Evolutionary conservation across 2,888 invertebrate species (phyloP), one percentile per base, ranked within the genome.

Genomic region (Rhaphigaster nebulosa): DNA sequence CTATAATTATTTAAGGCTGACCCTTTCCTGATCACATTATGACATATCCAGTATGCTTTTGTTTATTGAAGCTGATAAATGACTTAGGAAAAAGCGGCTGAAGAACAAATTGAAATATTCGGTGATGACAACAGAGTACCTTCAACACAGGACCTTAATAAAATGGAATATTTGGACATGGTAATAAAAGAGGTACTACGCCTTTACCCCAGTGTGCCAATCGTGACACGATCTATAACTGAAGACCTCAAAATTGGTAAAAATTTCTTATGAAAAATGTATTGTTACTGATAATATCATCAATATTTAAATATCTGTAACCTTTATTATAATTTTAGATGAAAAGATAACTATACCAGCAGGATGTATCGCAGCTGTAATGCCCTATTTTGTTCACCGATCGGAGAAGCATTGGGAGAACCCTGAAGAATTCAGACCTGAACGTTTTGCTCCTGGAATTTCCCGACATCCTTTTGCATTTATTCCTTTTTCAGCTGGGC

Each of bases 401-500:
- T 93, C 94, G 92, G 93, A 93, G 13, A 92, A 93, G 29, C 92
- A 93, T 87, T 94, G 93, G 92, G 94, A 94, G 0, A 93, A 94
- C 76, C 94, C 94, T 6, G 93, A 94, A 45, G 93, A 91, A 87
- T 94, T 94, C 92, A 93, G 94, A 91, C 94, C 94, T 0, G 94
- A 94, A 91, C 92, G 94, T 91, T 95, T 95, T 92, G 92, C 93
- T 41, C 93, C 93, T 4, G 92, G 84, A 0, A 84, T 50, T 50
- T 15, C 93, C n/a, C 93, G 95, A 92, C 94, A 95, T 92, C 94
- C 94, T 41, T 94, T 93, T 91, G 93, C 94, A 8, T 94, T 93
- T 91, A 93, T 94, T 23, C 94, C 94, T 8, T 94, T 94, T 92
- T 94, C 94, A 91, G 94, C 94, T 15, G 94, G 94, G 29, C 94